Evolutionary conservation across 2,888 invertebrate species (phyloP), one percentile per base, ranked within the genome.

Genomic region (Myathropa florea): DNA sequence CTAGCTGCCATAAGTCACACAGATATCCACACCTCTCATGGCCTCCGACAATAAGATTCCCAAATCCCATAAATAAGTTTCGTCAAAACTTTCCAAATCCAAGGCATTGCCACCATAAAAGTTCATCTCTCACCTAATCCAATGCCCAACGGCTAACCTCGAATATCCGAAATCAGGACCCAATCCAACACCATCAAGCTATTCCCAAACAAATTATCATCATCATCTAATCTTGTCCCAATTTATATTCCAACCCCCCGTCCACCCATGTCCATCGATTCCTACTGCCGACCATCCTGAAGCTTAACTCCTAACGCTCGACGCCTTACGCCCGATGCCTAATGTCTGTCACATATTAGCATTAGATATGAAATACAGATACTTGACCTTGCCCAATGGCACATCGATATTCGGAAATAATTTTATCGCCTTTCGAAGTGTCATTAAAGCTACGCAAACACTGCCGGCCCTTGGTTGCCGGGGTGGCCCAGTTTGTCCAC

Each of bases 311-410:
- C 7, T 46, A 18, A 18, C 46, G 4, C 46, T n/a, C 18, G 6
- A 46, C 46, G 18, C 18, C 46, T 18, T 7, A n/a, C 57, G 24
- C 24, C 57, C 12, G 61, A 26, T 67, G 59, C 18, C 53, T 18
- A 61, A 80, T 72, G 55, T 72, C 59, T n/a, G 59, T 14, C 53
- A 55, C 60, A 21, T 28, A 77, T 71, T 61, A 64, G 63, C 61
- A 77, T 72, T 78, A 81, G 82, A 85, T 82, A 85, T 85, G 85
- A 77, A 78, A 82, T 81, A 78, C 63, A 82, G 55, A 57, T 63
- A 36, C 72, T 26, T 60, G 77, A 81, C 77, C 85, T 85, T 81
- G 81, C 67, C 63, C 67, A 72, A 61, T 57, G 67, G 77, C 81
- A 81, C 57, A 75, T 53, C 61, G 67, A 71, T 76, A 71, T 61